Conservation (phyloP, 2,888 invertebrate genomes). For the Ethmia dodecea region DNA sequence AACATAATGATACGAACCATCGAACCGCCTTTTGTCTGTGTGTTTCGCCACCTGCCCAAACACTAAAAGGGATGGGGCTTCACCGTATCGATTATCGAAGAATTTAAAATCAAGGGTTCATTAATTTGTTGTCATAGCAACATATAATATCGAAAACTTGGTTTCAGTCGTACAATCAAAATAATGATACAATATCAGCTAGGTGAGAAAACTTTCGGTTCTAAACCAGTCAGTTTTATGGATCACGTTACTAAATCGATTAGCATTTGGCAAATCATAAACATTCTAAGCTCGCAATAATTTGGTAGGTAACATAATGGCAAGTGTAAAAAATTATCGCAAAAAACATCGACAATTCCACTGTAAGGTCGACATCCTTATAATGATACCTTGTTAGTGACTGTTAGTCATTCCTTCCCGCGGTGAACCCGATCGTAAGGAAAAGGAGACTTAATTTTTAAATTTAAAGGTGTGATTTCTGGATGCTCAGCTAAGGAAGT, state of each 20-base stretch:
- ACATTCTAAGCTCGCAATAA: constrained; percentile 13
- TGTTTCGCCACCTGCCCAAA: constrained; percentile 77
- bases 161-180: background rate
- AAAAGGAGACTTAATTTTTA: constrained; percentile 63
- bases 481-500: constrained; percentile 51
- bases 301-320: constrained; percentile 5
- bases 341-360: constrained; percentile 55
- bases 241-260: constrained; percentile 1
- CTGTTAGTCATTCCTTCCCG: constrained; percentile 56
- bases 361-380: constrained; percentile 56
- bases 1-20: constrained; percentile 70
- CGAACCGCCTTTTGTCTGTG: constrained; percentile 65
- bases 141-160: background rate
- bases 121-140: background rate
- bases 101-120: background rate
- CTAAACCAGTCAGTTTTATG: constrained; percentile 5
- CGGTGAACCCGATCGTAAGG: constrained; percentile 40
- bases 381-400: constrained; percentile 70
- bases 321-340: constrained; percentile 29
- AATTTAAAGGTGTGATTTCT: constrained; percentile 69
- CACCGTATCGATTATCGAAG: constrained; percentile 21
- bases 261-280: constrained; percentile 9
- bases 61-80: constrained; percentile 38
- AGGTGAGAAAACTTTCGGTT: background rate
- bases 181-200: background rate